phyloP scores from a whole-genome alignment of 2,797 vertebrate genomes.

The Eremophila alpestris region DNA sequence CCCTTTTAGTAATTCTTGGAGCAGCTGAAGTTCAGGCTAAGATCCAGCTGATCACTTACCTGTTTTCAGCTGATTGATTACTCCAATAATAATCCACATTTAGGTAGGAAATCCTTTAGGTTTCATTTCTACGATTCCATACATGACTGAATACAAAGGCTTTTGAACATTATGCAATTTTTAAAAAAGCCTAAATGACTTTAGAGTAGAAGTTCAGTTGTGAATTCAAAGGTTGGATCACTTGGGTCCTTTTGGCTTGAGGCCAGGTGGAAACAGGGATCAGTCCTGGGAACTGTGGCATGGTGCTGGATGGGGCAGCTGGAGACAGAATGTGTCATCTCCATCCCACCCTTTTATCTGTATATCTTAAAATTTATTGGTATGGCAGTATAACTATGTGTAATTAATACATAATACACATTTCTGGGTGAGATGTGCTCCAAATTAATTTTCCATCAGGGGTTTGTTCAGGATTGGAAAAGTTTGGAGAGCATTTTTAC shows the following conservation, averaged over 20 bases:
- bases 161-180: background rate
- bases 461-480: background rate
- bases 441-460: background rate
- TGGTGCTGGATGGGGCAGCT: background rate
- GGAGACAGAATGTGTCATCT: background rate
- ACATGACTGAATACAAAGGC: background rate
- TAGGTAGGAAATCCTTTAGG: background rate
- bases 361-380: background rate
- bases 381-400: no score
- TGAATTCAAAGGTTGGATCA: background rate
- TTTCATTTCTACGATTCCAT: background rate
- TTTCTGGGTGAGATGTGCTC: background rate
- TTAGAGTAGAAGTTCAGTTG: background rate
- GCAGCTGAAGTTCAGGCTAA: slow-evolving; percentile 40
- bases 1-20: slow-evolving; percentile 84
- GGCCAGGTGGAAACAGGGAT: background rate
- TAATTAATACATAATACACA: background rate
- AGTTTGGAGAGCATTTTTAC: background rate
- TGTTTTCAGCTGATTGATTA: background rate
- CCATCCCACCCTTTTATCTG: background rate
- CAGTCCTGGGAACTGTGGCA: background rate
- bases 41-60: background rate
- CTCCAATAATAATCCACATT: background rate
- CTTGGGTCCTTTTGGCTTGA: background rate
- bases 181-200: background rate